These are phyloP conservation scores for Rhizomys pruinosus DNA, from an alignment of 2,113 vertebrate species.

Conservation along the genomic window DNA sequence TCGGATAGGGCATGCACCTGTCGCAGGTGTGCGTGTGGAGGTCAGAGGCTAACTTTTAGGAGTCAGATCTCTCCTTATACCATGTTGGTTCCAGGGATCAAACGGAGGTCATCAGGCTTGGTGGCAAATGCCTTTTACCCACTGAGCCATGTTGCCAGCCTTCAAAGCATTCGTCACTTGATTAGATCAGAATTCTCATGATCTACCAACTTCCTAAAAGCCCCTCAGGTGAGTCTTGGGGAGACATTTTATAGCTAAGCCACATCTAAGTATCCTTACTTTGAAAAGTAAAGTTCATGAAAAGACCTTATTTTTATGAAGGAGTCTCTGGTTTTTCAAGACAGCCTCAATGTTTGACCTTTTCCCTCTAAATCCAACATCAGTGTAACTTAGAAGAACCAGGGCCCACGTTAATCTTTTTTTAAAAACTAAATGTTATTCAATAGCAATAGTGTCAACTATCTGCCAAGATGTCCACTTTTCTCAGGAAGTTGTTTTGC, in stretches of 20 bases:
- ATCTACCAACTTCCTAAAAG: background rate
- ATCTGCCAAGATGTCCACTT: background rate
- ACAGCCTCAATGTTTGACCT: background rate
- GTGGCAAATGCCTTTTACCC: background rate
- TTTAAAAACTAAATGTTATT: background rate
- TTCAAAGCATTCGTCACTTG: background rate
- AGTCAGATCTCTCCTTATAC: background rate
- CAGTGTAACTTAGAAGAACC: background rate
- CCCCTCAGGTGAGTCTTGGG: background rate
- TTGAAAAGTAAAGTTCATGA: slow-evolving; percentile 10
- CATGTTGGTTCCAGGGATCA: too few species aligned
- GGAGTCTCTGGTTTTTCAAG: background rate
- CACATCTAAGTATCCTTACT: background rate
- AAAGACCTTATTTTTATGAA: background rate
- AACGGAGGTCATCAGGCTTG: background rate
- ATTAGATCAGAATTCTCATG: background rate
- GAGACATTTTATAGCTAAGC: too few species aligned
- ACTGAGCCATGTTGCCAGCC: background rate
- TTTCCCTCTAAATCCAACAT: background rate
- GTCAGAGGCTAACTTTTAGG: background rate
- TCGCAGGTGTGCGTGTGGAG: too few species aligned
- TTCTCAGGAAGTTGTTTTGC: background rate
- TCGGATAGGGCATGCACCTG: too few species aligned
- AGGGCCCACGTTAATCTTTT: background rate
- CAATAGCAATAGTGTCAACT: background rate